Evolutionary conservation across 2,797 vertebrate genomes (phyloP), one percentile per base, ranked within the genome.

Genomic region (Dipus sagitta): DNA sequence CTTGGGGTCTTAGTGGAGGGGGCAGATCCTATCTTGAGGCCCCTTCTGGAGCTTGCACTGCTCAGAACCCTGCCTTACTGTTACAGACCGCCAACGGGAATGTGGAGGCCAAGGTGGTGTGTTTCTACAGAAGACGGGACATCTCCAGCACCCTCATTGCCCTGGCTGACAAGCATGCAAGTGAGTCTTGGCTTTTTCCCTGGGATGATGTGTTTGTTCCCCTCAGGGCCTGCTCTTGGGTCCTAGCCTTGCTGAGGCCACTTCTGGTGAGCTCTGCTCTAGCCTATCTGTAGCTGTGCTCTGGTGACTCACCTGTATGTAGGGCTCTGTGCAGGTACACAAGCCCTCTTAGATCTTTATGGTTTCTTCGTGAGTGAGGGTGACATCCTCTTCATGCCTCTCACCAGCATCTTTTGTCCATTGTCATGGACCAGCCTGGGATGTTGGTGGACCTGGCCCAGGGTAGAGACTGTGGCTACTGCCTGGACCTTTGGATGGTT

Each of bases 21-120:
- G 14, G n/a, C 28, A 14, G 54, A 54, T 23, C 84, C 70, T 74
- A 11, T 38, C 17, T 62, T 0, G 26, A 30, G 72, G 58, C 8
- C 58, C 18, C 34, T 60, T 38, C 30, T 24, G 26, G 71, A 34
- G 34, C 34, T 5, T 54, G 5, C 18, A 3, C 67, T 65, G 52
- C 30, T 90, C 6, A 74, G 1, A 23, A 20, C 34, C 21, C n/a
- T 75, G 3, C 60, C 94, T 67, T 91, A 83, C 68, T 68, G 78
- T 99, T 98, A 95, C 98, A 99, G 99, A 99, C 99, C 85, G 99
- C 99, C 97, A 99, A 99, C 98, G 99, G 99, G 93, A 99, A 99
- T 34, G 99, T 99, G 98, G 99, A 99, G 97, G 99, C 99, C 89
- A 99, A 99, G 98, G 99, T 99, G 98, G 99, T 99, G 88, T 99